phyloP scores from a whole-genome alignment of 1,140 invertebrate genomes.

The Drosophila sproati region DNA sequence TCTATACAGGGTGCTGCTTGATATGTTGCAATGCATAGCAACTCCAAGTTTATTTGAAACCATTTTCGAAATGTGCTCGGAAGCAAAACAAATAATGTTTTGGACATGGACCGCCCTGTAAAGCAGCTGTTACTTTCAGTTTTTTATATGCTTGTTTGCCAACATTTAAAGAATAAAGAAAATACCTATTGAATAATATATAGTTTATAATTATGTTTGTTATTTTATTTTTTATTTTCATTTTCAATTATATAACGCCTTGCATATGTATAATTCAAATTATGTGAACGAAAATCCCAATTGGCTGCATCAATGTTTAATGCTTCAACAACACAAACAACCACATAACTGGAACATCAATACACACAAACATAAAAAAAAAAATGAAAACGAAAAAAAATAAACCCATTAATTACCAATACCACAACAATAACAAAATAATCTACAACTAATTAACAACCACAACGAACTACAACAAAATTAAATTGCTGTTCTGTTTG shows the following conservation, averaged over 20 bases:
- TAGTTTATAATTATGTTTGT: slow-evolving; percentile 34
- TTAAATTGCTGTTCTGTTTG: slow-evolving; percentile 23
- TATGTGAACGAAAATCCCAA: slow-evolving; percentile 43
- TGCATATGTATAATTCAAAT: slow-evolving; percentile 33
- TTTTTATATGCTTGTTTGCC: too few species aligned
- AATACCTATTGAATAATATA: slow-evolving; percentile 9
- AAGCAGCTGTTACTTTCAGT: background rate
- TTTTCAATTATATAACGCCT: slow-evolving; percentile 36
- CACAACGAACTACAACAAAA: slow-evolving; percentile 49
- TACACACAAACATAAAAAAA: slow-evolving; percentile 14
- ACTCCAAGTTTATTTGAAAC: too few species aligned
- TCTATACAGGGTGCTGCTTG: slow-evolving; percentile 20
- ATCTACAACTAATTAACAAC: slow-evolving; percentile 64
- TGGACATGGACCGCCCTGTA: slow-evolving; percentile 7
- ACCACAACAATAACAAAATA: slow-evolving; percentile 48
- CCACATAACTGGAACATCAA: slow-evolving; percentile 41
- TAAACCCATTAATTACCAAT: slow-evolving; percentile 55
- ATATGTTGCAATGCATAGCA: background rate
- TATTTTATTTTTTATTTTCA: slow-evolving; percentile 17
- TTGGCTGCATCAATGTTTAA: slow-evolving; percentile 55
- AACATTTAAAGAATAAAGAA: background rate
- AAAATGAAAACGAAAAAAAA: slow-evolving; percentile 20
- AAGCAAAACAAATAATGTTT: background rate
- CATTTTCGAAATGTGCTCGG: too few species aligned
- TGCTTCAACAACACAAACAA: slow-evolving; percentile 46